These are phyloP conservation scores for Tympanoctomys barrerae DNA, from an alignment of 2,797 vertebrate genomes.

Conservation along the genomic window DNA sequence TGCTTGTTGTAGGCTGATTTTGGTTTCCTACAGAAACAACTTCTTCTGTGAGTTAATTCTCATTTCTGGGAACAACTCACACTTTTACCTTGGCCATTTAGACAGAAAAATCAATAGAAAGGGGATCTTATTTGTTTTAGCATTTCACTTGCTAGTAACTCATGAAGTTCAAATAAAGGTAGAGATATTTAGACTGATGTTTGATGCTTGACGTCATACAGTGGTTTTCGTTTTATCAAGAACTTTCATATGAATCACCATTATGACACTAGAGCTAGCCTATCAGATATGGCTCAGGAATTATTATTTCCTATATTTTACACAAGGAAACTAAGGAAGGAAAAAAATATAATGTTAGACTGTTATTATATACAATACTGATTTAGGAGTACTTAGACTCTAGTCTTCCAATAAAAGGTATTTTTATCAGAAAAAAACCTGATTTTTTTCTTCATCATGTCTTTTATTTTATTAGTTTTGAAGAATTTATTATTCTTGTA, in stretches of 20 bases:
- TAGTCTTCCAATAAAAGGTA: neutral
- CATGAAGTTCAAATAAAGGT: neutral
- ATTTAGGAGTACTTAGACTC: neutral
- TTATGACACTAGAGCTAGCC: neutral
- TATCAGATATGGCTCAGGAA: neutral
- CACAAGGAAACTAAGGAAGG: neutral
- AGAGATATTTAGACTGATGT: neutral
- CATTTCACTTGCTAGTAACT: neutral
- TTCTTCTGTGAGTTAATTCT: neutral
- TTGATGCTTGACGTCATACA: neutral
- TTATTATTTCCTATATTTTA: neutral
- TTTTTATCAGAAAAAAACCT: neutral
- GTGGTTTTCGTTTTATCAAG: neutral
- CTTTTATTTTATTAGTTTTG: neutral
- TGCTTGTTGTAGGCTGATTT: neutral
- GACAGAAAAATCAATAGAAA: neutral
- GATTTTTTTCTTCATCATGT: neutral
- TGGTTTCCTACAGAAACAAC: neutral
- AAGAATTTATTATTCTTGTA: neutral
- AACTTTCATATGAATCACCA: neutral
- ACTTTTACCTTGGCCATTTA: neutral
- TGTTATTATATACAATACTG: neutral
- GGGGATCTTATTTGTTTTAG: neutral
- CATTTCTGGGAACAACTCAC: neutral
- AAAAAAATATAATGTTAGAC: neutral